Conservation (phyloP, 1,140 invertebrate genomes). For the Dendroctonus valens region DNA sequence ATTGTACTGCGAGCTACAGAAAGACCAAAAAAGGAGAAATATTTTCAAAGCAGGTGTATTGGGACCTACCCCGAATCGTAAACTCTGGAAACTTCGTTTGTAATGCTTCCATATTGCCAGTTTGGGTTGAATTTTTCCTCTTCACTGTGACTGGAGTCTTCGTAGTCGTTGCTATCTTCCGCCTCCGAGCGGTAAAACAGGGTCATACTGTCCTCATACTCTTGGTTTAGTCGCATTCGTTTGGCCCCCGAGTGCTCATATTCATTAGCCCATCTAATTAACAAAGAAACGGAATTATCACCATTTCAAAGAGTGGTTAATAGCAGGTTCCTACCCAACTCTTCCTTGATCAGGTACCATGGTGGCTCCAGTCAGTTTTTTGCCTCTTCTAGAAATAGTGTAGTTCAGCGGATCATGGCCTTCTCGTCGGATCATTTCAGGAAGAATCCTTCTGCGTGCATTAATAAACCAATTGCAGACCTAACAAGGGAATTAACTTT, state of each 20-base stretch:
- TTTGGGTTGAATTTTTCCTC: conserved; percentile 60
- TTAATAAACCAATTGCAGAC: conserved; percentile 97
- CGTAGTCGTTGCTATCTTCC: conserved; percentile 60
- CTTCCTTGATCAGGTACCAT: conserved; percentile 43
- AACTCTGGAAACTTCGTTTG: conserved; percentile 3
- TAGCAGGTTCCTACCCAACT: conserved; percentile 26
- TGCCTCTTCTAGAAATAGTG: conserved; percentile 87
- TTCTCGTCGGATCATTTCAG: conserved; percentile 88
- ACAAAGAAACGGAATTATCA: background rate
- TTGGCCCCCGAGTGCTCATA: conserved; percentile 28
- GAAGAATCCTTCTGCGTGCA: conserved; percentile 83
- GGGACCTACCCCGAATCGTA: background rate
- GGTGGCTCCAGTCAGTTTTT: conserved; percentile 56
- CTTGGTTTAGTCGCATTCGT: conserved; percentile 52
- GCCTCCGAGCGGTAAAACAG: conserved; percentile 60
- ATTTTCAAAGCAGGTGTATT: background rate
- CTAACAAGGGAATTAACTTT: conserved; percentile 56
- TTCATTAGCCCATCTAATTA: conserved; percentile 39
- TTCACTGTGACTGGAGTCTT: conserved; percentile 62
- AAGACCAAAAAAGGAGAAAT: background rate
- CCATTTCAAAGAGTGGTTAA: background rate
- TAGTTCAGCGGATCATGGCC: conserved; percentile 89
- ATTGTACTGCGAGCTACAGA: background rate
- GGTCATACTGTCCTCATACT: conserved; percentile 58
- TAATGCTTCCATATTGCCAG: conserved; percentile 59